Percentiles rank a stretch among this genome's conserved stretches.
These are phyloP conservation scores for Aphaenogaster rudis DNA, from an alignment of 1,140 invertebrate genomes.

Conservation along the genomic window DNA sequence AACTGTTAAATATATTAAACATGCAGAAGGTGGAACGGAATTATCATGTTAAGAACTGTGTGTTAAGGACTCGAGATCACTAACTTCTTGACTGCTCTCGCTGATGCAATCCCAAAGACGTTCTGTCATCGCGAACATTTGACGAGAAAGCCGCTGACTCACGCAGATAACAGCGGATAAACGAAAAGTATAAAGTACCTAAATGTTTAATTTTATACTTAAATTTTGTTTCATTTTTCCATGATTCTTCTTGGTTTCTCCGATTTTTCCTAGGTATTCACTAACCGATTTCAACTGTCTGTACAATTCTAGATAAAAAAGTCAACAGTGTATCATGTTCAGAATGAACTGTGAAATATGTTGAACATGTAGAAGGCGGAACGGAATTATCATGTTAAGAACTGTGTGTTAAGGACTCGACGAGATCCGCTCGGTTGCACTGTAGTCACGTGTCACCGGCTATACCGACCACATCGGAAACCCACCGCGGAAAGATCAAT, in stretches of 20 bases:
- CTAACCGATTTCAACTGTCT: background rate
- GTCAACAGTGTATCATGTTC: background rate
- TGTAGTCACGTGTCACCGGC: slow-evolving; percentile 43
- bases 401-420: slow-evolving; percentile 10
- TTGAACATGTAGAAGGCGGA: background rate
- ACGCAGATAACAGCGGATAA: slow-evolving; percentile 13
- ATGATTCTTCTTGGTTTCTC: background rate
- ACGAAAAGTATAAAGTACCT: background rate
- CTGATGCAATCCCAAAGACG: background rate
- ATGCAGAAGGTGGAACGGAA: slow-evolving; percentile 26
- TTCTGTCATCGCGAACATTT: slow-evolving; percentile 14
- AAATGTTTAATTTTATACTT: background rate
- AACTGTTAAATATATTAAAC: background rate
- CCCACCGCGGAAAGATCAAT: slow-evolving; percentile 54
- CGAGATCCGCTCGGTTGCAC: slow-evolving; percentile 17
- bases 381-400: slow-evolving; percentile 47
- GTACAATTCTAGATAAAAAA: background rate
- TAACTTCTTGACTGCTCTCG: slow-evolving; percentile 7
- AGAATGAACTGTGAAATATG: background rate
- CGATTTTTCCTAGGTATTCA: background rate
- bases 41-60: slow-evolving; percentile 37
- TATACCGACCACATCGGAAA: slow-evolving; percentile 53
- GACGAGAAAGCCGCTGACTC: slow-evolving; percentile 9
- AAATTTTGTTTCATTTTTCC: background rate
- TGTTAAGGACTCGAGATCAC: slow-evolving; percentile 5